phyloP scores from a whole-genome alignment of 1,140 invertebrate genomes.

The Adoxophyes honmai region DNA sequence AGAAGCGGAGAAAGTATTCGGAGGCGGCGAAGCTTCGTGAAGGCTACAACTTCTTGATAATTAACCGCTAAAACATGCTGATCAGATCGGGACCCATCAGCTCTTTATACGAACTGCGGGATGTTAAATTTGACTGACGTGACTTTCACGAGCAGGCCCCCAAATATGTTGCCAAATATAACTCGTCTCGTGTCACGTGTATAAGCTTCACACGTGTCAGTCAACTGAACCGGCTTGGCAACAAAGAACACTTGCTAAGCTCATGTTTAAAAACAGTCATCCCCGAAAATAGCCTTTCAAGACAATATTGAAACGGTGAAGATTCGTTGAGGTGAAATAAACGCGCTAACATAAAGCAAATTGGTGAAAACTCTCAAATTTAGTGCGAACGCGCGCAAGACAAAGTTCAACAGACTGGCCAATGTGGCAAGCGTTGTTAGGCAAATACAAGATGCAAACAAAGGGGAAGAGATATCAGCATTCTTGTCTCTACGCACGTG shows the following conservation, averaged over 20 bases:
- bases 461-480: constrained; percentile 42
- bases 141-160: constrained; percentile 30
- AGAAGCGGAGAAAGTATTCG: constrained; percentile 49
- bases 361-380: constrained; percentile 1
- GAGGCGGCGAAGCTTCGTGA: constrained; percentile 24
- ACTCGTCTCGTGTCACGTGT: constrained; percentile 21
- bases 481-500: constrained; percentile 46
- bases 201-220: constrained; percentile 33
- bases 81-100: not conserved
- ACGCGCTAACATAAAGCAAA: not conserved
- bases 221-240: constrained; percentile 29
- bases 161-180: constrained; percentile 45
- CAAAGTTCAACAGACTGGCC: not conserved
- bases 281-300: constrained; percentile 28
- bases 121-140: constrained; percentile 4
- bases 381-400: not conserved
- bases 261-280: constrained; percentile 29
- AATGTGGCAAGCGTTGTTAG: constrained; percentile 27
- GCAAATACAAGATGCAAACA: constrained; percentile 34
- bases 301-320: constrained; percentile 7
- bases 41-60: constrained; percentile 23
- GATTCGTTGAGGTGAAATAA: not conserved
- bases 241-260: constrained; percentile 28
- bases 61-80: not conserved
- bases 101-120: not conserved